These are phyloP conservation scores for Passer domesticus DNA, from an alignment of 2,113 vertebrate species.

Conservation along the genomic window DNA sequence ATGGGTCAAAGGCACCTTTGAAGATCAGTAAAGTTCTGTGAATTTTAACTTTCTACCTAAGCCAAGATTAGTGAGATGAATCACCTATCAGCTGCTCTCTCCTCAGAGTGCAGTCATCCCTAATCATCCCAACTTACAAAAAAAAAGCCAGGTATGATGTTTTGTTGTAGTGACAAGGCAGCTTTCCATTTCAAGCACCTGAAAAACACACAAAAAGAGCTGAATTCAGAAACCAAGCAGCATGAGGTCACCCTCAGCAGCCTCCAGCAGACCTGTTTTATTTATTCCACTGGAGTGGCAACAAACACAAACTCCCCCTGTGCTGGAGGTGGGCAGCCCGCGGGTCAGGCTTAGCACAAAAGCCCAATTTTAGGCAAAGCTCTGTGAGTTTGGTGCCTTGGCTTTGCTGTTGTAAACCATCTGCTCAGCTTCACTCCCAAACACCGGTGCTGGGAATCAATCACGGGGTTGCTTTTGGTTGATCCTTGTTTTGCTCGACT, in stretches of 20 bases:
- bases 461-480: conserved; percentile 47
- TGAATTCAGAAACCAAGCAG: not conserved
- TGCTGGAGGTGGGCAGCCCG: not conserved
- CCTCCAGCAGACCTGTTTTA: not conserved
- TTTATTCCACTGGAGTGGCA: not conserved
- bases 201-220: not conserved
- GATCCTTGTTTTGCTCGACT: conserved; percentile 60
- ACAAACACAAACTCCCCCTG: not conserved
- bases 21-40: not conserved
- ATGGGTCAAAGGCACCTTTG: not conserved
- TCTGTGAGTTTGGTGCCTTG: not conserved
- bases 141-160: not conserved
- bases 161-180: not conserved
- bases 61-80: not conserved
- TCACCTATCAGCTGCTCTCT: too few species aligned
- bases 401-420: conserved; percentile 58
- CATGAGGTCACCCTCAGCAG: not conserved
- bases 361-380: not conserved
- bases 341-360: not conserved
- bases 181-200: not conserved
- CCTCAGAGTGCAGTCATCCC: not conserved
- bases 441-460: conserved; percentile 57
- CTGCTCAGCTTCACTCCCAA: conserved; percentile 66
- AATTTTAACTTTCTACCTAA: not conserved
- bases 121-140: too few species aligned